A percentile compares a stretch with the other conserved stretches of the same genome.
These are phyloP conservation scores for Lophotriccus pileatus DNA, from an alignment of 2,797 vertebrate species.

Conservation along the genomic window DNA sequence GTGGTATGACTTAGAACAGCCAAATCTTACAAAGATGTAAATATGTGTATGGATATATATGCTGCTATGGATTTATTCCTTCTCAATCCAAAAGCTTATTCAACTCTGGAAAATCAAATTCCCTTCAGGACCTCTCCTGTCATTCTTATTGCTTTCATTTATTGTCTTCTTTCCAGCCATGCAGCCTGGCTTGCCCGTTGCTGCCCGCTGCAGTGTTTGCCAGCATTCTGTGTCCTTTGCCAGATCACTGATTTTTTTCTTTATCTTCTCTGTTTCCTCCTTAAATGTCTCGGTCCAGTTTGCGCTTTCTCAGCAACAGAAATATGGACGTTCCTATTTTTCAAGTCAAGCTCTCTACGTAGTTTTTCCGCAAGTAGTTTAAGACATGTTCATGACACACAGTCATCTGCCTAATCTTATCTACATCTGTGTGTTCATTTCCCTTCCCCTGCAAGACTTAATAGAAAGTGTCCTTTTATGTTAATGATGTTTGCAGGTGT, in stretches of 20 bases:
- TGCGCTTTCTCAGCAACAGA: background rate
- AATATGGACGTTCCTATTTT: background rate
- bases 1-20: background rate
- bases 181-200: background rate
- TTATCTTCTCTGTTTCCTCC: background rate
- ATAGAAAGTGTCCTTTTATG: conserved; percentile 17
- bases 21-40: background rate
- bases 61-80: background rate
- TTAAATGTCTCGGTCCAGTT: background rate
- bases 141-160: background rate
- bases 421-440: conserved; percentile 17
- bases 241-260: background rate
- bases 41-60: accelerated
- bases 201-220: background rate
- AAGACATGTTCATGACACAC: background rate
- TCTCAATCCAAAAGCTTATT: background rate
- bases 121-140: background rate
- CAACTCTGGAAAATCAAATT: background rate
- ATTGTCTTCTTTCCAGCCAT: background rate
- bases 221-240: background rate
- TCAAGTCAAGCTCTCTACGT: background rate
- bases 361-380: background rate
- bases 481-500: conserved; percentile 43
- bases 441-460: background rate
- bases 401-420: background rate